phyloP scores from a whole-genome alignment of 2,797 vertebrate species.

The Gambelia wislizenii region DNA sequence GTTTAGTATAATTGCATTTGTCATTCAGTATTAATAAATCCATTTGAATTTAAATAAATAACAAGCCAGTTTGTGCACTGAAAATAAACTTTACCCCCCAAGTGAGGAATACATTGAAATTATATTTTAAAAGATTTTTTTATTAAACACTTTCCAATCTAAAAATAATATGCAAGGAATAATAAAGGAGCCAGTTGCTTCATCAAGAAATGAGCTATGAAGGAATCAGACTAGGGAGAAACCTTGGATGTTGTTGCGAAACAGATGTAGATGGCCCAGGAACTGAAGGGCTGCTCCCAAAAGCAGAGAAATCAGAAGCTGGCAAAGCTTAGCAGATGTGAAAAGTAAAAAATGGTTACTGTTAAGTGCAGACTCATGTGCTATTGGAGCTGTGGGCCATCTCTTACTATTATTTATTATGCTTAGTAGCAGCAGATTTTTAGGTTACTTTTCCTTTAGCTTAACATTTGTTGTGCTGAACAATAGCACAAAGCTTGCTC shows the following conservation, averaged over 20 bases:
- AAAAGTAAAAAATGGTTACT: neutral
- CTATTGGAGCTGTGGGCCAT: neutral
- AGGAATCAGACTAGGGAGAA: neutral
- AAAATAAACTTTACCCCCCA: neutral
- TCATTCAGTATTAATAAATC: neutral
- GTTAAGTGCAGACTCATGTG: neutral
- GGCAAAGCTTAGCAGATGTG: neutral
- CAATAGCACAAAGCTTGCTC: neutral
- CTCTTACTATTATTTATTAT: neutral
- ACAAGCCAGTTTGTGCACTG: neutral
- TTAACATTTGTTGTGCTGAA: neutral
- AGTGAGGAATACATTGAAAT: too few species aligned
- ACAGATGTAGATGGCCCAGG: neutral
- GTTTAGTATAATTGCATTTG: neutral
- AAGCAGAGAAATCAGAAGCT: neutral
- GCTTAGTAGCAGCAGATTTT: neutral
- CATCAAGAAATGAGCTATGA: too few species aligned
- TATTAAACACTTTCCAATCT: too few species aligned
- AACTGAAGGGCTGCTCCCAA: neutral
- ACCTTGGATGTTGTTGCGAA: neutral
- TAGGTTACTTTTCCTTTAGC: neutral
- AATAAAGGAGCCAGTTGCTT: neutral
- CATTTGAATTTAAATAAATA: conserved; percentile 19
- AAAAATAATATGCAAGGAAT: too few species aligned
- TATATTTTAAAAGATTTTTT: too few species aligned